Evolutionary conservation across 2,888 invertebrate genomes (phyloP), one percentile per base, ranked within the genome.

Genomic region (Alsophila aescularia): DNA sequence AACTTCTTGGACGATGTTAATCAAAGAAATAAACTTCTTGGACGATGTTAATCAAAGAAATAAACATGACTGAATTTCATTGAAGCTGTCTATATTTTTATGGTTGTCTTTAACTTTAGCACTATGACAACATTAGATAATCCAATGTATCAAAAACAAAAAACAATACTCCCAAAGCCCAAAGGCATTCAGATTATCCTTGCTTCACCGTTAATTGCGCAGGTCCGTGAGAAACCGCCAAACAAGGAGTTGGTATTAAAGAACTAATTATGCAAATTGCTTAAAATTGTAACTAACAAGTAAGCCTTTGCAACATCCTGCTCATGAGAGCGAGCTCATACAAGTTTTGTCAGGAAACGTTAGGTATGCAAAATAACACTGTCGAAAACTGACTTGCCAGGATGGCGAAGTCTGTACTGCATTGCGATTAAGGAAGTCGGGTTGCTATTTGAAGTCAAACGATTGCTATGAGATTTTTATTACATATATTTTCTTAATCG

Each of bases 181-280:
- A 24, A 24, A 37, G 5, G 37, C 24, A 32, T 31, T 12, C 34
- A 24, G 12, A 37, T 15, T 48, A 40, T 59, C 49, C 58, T 65
- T 62, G 55, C 58, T 15, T 35, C 55, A 55, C 56, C 36, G 68
- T 66, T 72, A 70, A 74, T 79, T 73, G 58, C 64, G 41, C 61
- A 64, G 60, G 60, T 62, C 62, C 73, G 80, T 81, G 80, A 67
- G 80, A 81, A 72, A 68, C 63, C n/a, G 34, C 55, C 55, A 44
- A 62, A 58, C 60, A 65, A 58, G 65, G 60, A 64, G 60, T 55
- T 66, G 56, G 58, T 69, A 69, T 72, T 60, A 64, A 56, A 66
- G 60, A 64, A 54, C 64, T 73, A 78, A 75, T 75, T 76, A 72
- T 71, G 64, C 58, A 58, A 73, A 72, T 70, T 76, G 66, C 24